These are phyloP conservation scores for Habropoda laboriosa DNA, from an alignment of 1,140 invertebrate species.

Conservation along the genomic window DNA sequence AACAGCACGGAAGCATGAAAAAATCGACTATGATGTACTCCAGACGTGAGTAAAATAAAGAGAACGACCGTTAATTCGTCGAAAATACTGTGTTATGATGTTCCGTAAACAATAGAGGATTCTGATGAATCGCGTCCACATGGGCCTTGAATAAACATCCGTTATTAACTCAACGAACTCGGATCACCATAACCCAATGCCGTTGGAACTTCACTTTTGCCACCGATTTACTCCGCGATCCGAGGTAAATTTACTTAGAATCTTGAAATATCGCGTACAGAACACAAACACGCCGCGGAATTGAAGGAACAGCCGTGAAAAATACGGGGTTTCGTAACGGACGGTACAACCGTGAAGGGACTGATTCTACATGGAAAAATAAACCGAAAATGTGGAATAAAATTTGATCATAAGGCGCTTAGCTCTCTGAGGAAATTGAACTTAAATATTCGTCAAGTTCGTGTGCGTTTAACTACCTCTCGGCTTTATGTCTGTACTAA, in stretches of 20 bases:
- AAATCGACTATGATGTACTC: neutral
- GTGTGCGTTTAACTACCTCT: too few relatives aligned
- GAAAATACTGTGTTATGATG: slow-evolving; percentile 76
- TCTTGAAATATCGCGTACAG: slow-evolving; percentile 7
- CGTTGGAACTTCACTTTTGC: slow-evolving; percentile 33
- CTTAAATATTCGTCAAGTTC: too few relatives aligned
- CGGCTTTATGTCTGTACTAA: too few relatives aligned
- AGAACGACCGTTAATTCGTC: slow-evolving; percentile 72
- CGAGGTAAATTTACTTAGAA: slow-evolving; percentile 33
- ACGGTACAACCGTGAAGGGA: too few relatives aligned
- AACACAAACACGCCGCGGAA: neutral
- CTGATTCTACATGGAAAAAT: too few relatives aligned
- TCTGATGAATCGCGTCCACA: slow-evolving; percentile 70
- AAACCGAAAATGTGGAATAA: too few relatives aligned
- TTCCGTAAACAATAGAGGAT: slow-evolving; percentile 70
- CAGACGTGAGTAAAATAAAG: slow-evolving; percentile 53
- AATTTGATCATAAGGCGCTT: too few relatives aligned
- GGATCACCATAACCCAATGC: slow-evolving; percentile 70
- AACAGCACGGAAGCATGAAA: slow-evolving; percentile 15
- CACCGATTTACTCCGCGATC: slow-evolving; percentile 43
- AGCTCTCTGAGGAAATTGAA: too few relatives aligned
- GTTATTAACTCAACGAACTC: slow-evolving; percentile 77
- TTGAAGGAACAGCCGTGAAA: neutral
- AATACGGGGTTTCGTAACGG: too few relatives aligned
- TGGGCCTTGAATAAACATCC: slow-evolving; percentile 70